These are phyloP conservation scores for Daphoenositta chrysoptera DNA, from an alignment of 2,113 vertebrate species.

Conservation along the genomic window DNA sequence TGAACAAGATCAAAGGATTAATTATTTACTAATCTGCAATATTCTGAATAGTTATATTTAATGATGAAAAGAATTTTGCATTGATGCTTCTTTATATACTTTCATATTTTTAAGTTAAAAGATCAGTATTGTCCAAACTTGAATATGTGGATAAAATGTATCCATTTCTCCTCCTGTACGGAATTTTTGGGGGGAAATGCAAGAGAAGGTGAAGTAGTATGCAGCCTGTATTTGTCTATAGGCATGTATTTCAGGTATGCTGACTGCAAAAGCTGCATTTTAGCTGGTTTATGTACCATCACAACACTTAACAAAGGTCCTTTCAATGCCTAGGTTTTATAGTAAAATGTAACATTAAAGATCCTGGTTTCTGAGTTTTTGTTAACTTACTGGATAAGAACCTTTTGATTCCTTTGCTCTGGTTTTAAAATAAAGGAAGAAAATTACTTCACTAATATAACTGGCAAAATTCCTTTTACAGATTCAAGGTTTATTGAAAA, in stretches of 20 bases:
- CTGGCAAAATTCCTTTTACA: background rate
- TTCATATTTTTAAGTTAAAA: constrained; percentile 16
- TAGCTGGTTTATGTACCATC: background rate
- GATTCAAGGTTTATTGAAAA: background rate
- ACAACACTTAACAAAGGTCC: background rate
- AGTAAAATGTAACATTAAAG: background rate
- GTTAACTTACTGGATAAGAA: background rate
- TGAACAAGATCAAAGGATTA: constrained; percentile 12
- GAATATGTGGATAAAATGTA: background rate
- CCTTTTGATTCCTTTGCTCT: background rate
- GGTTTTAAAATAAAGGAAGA: background rate
- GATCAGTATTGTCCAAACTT: background rate
- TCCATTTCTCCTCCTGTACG: background rate
- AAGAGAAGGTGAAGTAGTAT: background rate
- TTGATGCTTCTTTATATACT: background rate
- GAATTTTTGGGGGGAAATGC: background rate
- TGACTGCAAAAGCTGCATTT: background rate
- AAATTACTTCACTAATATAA: background rate
- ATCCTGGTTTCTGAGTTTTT: background rate
- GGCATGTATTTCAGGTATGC: background rate
- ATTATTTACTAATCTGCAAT: constrained; percentile 38
- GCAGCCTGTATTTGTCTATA: background rate
- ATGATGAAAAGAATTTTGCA: constrained; percentile 7
- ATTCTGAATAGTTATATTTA: constrained; percentile 7
- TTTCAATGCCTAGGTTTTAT: background rate